Evolutionary conservation across 1,140 invertebrate species (phyloP).

Genomic region (Harpegnathos saltator): DNA sequence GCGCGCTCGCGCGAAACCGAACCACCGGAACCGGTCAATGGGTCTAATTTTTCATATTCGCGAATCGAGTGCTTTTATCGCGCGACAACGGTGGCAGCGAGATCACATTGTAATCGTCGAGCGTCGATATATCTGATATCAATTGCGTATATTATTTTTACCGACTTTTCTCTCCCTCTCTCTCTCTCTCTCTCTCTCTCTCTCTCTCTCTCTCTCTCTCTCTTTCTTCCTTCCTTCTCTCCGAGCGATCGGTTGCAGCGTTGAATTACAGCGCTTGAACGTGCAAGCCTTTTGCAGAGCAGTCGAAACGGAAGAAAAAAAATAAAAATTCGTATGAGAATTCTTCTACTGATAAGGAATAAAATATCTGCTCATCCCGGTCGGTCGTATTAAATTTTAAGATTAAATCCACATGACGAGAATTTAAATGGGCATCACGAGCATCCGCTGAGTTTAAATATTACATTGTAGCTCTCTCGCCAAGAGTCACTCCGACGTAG

Average conservation of each 20-base stretch:
- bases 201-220: too few relatives aligned
- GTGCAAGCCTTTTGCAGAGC: background rate
- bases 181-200: too few relatives aligned
- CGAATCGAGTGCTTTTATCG: background rate
- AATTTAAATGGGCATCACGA: background rate
- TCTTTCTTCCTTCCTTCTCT: too few relatives aligned
- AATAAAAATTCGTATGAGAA: background rate
- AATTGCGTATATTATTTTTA: background rate
- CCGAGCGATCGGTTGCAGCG: background rate
- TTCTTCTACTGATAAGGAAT: background rate
- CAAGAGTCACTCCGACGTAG: background rate
- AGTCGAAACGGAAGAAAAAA: background rate
- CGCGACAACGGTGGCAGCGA: background rate
- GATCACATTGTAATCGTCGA: background rate
- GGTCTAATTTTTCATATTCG: slow-evolving; percentile 1
- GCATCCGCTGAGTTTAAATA: slow-evolving; percentile 14
- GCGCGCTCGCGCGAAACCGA: too few relatives aligned
- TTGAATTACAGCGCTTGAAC: background rate
- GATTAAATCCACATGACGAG: background rate
- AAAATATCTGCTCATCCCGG: background rate
- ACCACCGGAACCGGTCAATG: background rate
- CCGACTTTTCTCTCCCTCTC: background rate
- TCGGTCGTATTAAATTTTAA: background rate
- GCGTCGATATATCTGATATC: slow-evolving; percentile 6
- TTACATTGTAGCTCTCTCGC: slow-evolving; percentile 2